Percentiles rank a stretch among this genome's conserved stretches.
Conservation (phyloP, 1,140 invertebrate genomes). For the Dendroctonus ponderosae region DNA sequence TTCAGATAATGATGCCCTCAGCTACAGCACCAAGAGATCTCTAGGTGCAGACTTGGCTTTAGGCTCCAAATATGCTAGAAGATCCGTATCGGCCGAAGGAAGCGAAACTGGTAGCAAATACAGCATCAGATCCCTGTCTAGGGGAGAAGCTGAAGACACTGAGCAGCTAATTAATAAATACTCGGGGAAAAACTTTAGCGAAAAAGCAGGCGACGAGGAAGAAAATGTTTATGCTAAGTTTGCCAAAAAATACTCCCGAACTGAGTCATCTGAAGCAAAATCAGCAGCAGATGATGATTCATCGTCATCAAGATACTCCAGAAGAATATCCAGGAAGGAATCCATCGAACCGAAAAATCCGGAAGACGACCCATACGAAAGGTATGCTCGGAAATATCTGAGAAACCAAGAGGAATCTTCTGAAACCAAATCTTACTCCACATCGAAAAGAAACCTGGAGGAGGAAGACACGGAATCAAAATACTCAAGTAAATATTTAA, state of each 20-base stretch:
- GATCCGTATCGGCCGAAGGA: conserved; percentile 37
- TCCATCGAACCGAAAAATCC: conserved; percentile 42
- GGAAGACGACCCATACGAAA: conserved; percentile 39
- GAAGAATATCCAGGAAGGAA: conserved; percentile 52
- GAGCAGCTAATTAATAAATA: conserved; percentile 43
- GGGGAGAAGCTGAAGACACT: conserved; percentile 35
- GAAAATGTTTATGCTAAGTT: conserved; percentile 47
- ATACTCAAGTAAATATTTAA: conserved; percentile 16
- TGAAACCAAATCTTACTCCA: background rate
- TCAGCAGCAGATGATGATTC: conserved; percentile 55
- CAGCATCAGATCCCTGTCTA: conserved; percentile 26
- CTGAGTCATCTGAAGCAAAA: conserved; percentile 38
- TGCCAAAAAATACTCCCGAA: conserved; percentile 41
- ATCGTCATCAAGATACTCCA: conserved; percentile 54
- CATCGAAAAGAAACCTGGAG: conserved; percentile 10
- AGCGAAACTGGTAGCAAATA: conserved; percentile 34
- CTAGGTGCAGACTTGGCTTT: conserved; percentile 19
- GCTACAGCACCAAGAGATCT: conserved; percentile 30
- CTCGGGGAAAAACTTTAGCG: conserved; percentile 41
- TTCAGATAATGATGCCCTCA: conserved; percentile 14
- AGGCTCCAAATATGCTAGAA: conserved; percentile 40
- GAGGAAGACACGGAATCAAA: conserved; percentile 1
- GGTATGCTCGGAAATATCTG: conserved; percentile 40
- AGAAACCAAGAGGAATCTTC: conserved; percentile 32
- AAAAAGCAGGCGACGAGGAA: conserved; percentile 37